Conservation (phyloP, 1,140 invertebrate species). For the Euura saliciscinereae region DNA sequence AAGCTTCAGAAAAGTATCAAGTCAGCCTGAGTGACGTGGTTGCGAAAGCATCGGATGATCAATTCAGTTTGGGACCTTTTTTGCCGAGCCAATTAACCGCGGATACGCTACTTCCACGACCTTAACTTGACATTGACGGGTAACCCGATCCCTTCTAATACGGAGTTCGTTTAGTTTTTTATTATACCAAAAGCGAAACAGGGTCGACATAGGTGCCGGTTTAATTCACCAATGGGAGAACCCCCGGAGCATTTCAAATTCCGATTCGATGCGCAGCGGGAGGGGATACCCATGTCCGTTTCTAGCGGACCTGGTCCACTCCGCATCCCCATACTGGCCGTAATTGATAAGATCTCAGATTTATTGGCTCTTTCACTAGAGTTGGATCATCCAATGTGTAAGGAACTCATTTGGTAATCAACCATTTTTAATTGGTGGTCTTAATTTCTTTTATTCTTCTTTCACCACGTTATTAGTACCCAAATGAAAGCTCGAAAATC, state of each 20-base stretch:
- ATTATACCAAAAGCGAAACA: background rate
- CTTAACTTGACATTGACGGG: background rate
- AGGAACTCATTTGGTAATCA: too few species aligned
- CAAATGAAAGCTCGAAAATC: too few species aligned
- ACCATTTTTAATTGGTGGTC: too few species aligned
- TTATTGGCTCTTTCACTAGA: background rate
- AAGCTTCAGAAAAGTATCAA: too few species aligned
- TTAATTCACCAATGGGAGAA: background rate
- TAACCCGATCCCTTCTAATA: background rate
- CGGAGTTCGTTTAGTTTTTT: background rate
- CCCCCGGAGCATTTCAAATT: constrained; percentile 2
- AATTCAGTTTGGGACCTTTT: too few species aligned
- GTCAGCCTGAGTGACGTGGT: too few species aligned
- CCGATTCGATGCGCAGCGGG: background rate
- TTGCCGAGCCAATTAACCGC: background rate
- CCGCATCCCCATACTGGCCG: background rate
- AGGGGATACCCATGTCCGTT: background rate
- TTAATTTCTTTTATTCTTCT: too few species aligned
- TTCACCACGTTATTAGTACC: too few species aligned
- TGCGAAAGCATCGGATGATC: too few species aligned
- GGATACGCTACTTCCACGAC: background rate
- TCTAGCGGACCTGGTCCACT: background rate
- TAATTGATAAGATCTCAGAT: background rate
- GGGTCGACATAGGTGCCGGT: background rate
- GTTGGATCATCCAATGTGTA: too few species aligned